Percentiles rank a stretch among this genome's conserved stretches.
Evolutionary conservation across 2,888 invertebrate genomes (phyloP).

Genomic region (Eristalis pertinax): DNA sequence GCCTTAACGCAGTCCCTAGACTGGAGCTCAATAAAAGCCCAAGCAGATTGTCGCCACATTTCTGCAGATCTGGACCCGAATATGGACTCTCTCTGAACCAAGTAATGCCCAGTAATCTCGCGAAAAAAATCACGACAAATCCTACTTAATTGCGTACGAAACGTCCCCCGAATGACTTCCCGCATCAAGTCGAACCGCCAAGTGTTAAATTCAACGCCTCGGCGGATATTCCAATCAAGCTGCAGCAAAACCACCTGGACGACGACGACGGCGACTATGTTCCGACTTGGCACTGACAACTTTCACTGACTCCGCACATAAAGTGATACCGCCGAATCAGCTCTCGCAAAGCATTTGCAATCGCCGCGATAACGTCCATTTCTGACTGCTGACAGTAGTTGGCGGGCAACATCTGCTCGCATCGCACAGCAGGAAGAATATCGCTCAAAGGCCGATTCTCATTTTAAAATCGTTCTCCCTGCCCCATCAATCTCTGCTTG

Average conservation of each 20-base stretch:
- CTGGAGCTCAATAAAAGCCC: too few species aligned
- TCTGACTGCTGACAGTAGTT: constrained; percentile 12
- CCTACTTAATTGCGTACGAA: too few species aligned
- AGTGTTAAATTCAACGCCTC: too few species aligned
- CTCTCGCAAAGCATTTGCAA: background rate
- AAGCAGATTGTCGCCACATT: too few species aligned
- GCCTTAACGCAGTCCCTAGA: too few species aligned
- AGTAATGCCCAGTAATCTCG: too few species aligned
- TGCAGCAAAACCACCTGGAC: background rate
- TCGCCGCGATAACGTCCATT: background rate
- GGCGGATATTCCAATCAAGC: background rate
- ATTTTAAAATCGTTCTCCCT: constrained; percentile 24
- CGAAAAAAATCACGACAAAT: too few species aligned
- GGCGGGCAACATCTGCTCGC: constrained; percentile 20
- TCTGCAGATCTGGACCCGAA: too few species aligned
- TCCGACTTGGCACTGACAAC: background rate
- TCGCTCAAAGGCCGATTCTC: constrained; percentile 24
- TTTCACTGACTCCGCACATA: background rate
- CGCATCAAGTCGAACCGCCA: too few species aligned
- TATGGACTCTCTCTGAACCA: too few species aligned
- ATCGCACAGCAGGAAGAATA: background rate
- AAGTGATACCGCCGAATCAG: background rate
- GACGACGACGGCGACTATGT: background rate
- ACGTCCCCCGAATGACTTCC: too few species aligned
- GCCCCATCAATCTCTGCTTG: background rate